These are phyloP conservation scores for Spinibarbus caldwelli DNA, from an alignment of 2,797 vertebrate genomes.

Conservation along the genomic window DNA sequence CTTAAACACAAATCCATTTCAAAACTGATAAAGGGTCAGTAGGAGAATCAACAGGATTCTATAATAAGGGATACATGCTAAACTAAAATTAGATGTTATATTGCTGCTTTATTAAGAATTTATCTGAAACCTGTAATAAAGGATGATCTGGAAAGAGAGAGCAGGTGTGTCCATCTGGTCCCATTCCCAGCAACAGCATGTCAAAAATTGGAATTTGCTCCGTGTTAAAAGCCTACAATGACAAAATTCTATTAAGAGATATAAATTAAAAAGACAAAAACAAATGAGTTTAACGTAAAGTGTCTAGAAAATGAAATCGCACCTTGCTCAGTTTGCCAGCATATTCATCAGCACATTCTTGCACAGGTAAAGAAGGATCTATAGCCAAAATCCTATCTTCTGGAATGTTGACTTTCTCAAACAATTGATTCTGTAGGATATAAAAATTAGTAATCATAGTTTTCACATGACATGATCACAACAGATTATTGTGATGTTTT, in stretches of 20 bases:
- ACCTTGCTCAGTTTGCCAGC: constrained; percentile 82
- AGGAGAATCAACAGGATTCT: not conserved
- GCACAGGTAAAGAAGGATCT: constrained; percentile 80
- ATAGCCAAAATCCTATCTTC: constrained; percentile 83
- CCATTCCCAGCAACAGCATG: constrained; percentile 88
- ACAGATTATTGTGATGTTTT: too few relatives aligned
- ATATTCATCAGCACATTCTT: constrained; percentile 87
- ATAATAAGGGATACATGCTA: not conserved
- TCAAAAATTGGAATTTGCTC: constrained; percentile 85
- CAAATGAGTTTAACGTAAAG: not conserved
- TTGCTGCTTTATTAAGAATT: not conserved
- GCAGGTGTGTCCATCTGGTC: constrained; percentile 94
- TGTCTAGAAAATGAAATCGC: not conserved
- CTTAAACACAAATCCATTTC: not conserved
- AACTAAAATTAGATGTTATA: not conserved
- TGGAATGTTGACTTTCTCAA: constrained; percentile 83
- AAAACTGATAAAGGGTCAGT: constrained; percentile 20
- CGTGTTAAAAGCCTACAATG: constrained; percentile 81
- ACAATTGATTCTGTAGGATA: constrained; percentile 73
- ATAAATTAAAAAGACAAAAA: not conserved
- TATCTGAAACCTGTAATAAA: constrained; percentile 84
- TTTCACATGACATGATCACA: not conserved
- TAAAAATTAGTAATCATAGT: not conserved
- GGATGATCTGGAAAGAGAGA: constrained; percentile 92
- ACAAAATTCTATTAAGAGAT: not conserved